These are phyloP conservation scores for Psittacula echo DNA, from an alignment of 2,797 vertebrate genomes.

Conservation along the genomic window DNA sequence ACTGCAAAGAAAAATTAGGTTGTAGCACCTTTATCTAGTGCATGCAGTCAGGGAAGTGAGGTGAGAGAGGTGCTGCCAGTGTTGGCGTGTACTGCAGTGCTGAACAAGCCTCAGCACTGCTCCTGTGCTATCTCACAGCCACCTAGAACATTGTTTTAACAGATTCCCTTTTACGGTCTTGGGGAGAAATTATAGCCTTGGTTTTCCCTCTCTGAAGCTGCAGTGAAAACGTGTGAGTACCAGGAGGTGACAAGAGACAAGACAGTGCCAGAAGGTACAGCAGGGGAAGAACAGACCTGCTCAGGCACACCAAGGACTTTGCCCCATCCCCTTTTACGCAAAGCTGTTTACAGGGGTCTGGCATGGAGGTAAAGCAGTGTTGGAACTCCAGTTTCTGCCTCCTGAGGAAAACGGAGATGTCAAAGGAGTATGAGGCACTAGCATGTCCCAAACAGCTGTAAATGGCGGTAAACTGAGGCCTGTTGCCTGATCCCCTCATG, in stretches of 20 bases:
- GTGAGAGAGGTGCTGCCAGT: not conserved
- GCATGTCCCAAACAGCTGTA: not conserved
- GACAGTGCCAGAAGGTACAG: not conserved
- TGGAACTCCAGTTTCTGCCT: not conserved
- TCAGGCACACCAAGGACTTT: not conserved
- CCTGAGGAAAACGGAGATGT: not conserved
- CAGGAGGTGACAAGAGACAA: not conserved
- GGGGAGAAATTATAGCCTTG: not conserved
- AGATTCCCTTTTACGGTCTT: not conserved
- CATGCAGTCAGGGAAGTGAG: not conserved
- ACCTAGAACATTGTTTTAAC: not conserved
- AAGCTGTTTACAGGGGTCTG: not conserved
- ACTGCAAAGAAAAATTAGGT: not conserved
- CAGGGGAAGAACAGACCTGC: not conserved
- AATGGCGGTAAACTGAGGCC: not conserved
- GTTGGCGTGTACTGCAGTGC: accelerated
- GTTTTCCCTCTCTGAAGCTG: not conserved
- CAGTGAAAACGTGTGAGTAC: not conserved
- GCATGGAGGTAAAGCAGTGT: not conserved
- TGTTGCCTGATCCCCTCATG: not conserved
- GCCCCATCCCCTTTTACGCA: accelerated
- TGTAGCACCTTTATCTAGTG: not conserved
- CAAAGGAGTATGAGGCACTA: not conserved
- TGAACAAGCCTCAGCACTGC: accelerated
- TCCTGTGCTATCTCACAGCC: not conserved